phyloP scores from a whole-genome alignment of 2,797 vertebrate species.

The Heteromormyrus szaboi region DNA sequence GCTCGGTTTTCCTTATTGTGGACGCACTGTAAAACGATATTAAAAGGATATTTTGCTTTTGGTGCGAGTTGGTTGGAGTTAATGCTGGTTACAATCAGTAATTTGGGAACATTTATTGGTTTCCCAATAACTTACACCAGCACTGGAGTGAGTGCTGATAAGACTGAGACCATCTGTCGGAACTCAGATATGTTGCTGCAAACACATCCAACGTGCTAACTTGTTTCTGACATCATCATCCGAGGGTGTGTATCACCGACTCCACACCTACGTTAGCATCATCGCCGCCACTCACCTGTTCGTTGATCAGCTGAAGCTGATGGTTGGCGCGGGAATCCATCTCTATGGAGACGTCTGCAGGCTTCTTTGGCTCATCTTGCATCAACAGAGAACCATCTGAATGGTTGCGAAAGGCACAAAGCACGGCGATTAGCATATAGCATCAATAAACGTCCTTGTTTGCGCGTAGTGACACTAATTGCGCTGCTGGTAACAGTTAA shows the following conservation, averaged over 20 bases:
- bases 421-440: background rate
- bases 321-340: conserved; percentile 76
- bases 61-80: background rate
- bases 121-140: background rate
- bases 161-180: background rate
- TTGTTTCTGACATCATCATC: background rate
- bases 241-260: background rate
- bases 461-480: background rate
- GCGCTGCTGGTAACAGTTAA: background rate
- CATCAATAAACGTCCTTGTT: background rate
- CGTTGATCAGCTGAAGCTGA: conserved; percentile 85
- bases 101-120: background rate
- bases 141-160: background rate
- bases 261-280: background rate
- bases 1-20: background rate
- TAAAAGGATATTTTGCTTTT: background rate
- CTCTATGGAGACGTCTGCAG: conserved; percentile 77
- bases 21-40: background rate
- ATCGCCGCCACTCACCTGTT: conserved; percentile 65
- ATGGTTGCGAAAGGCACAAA: background rate
- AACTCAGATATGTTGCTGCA: background rate
- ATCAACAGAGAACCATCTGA: conserved; percentile 77
- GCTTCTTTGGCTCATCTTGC: conserved; percentile 74
- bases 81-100: background rate
- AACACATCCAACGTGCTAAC: background rate